A percentile compares a stretch with the other conserved stretches of the same genome.
phyloP scores from a whole-genome alignment of 2,113 vertebrate species.

The Galemys pyrenaicus region DNA sequence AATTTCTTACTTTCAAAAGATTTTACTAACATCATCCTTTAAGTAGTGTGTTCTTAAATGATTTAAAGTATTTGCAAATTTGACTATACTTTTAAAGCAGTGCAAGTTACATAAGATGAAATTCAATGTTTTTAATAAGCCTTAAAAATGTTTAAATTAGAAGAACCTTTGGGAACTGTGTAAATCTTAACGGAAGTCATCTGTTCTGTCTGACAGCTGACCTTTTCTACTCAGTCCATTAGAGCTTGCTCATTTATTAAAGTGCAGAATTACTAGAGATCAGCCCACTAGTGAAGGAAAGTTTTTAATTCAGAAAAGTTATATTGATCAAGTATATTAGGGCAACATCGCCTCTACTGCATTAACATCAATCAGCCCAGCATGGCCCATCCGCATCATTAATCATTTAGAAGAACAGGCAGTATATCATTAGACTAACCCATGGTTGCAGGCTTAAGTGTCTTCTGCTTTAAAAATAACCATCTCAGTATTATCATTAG shows the following conservation, averaged over 20 bases:
- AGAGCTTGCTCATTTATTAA: constrained; percentile 38
- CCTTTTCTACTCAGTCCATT: constrained; percentile 44
- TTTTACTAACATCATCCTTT: constrained; percentile 22
- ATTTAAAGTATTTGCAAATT: constrained; percentile 42
- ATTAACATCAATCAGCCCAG: neutral
- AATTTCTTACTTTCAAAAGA: constrained; percentile 30
- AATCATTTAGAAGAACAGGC: constrained; percentile 45
- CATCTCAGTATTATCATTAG: constrained; percentile 16
- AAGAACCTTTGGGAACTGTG: neutral
- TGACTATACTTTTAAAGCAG: constrained; percentile 38
- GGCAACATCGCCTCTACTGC: neutral
- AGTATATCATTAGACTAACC: neutral
- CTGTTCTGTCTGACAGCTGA: constrained; percentile 9
- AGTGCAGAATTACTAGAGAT: constrained; percentile 34
- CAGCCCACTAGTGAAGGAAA: neutral
- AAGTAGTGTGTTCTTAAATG: constrained; percentile 20
- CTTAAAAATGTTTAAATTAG: constrained; percentile 28
- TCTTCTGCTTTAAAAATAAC: constrained; percentile 43
- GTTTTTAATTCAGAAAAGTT: constrained; percentile 59
- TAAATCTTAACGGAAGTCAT: neutral
- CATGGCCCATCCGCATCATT: neutral
- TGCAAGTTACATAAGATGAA: constrained; percentile 22
- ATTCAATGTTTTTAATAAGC: neutral
- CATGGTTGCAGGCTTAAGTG: neutral
- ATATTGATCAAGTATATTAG: constrained; percentile 47